Evolutionary conservation across 2,797 vertebrate species (phyloP), one percentile per base, ranked within the genome.

Genomic region (Danio jaintianensis): DNA sequence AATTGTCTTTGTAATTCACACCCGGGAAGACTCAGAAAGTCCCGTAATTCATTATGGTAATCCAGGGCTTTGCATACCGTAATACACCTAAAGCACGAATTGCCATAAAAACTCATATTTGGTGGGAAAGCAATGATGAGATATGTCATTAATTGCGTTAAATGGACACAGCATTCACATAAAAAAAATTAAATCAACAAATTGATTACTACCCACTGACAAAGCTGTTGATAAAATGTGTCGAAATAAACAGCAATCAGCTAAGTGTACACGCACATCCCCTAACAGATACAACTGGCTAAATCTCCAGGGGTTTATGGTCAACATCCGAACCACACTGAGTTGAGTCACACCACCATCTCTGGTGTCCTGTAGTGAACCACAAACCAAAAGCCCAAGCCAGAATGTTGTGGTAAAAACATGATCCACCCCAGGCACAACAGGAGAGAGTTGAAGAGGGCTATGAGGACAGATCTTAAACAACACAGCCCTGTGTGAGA

Each of bases 391-490:
- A 68, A 85, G 53, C 68, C 71, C 47, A 58, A 69, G 55, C 52
- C 69, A 66, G 38, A 66, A 29, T 64, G 63, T 55, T 52, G 52
- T 61, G 63, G 22, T 15, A 52, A 81, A 78, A 80, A 78, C 73
- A 82, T 68, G 74, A 82, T 78, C 66, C 61, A 67, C 53, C 79
- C 50, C 69, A 66, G 68, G 52, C 67, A 70, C 71, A 73, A 62
- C 71, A 73, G 48, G 38, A 75, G 56, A 73, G 29, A 77, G 76
- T 80, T 45, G 84, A 82, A 29, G 61, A 61, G 43, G 6, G 13
- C 69, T 79, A 61, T 70, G 71, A 86, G 79, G 38, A 84, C 84
- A 85, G 68, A 79, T 83, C 73, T 73, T 73, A 61, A 70, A 85
- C 62, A 80, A 81, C 81, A 84, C 59, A 76, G 58, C 53, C 42